These are phyloP conservation scores for Ruditapes philippinarum DNA, from an alignment of 1,140 invertebrate species.

Conservation along the genomic window DNA sequence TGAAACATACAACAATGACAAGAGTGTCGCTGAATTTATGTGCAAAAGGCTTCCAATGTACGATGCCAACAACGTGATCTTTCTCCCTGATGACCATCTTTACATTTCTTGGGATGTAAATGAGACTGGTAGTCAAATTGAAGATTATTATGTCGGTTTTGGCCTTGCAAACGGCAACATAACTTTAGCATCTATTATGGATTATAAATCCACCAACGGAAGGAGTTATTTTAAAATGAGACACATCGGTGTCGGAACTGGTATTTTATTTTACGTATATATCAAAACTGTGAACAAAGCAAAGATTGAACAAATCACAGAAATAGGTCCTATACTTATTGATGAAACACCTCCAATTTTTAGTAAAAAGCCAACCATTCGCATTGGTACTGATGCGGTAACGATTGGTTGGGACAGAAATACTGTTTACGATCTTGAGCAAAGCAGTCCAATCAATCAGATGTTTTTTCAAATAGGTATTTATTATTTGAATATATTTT, in stretches of 20 bases:
- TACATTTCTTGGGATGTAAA: constrained; percentile 35
- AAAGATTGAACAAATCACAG: constrained; percentile 41
- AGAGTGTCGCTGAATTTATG: background rate
- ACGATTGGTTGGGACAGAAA: constrained; percentile 60
- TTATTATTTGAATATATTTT: no score
- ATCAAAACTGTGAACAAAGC: constrained; percentile 73
- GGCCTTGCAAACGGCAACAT: background rate
- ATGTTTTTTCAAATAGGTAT: constrained; percentile 43
- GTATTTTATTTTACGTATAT: constrained; percentile 69
- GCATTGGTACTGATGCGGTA: constrained; percentile 22
- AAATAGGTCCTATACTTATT: constrained; percentile 74
- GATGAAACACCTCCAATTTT: constrained; percentile 72
- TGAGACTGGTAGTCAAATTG: constrained; percentile 68
- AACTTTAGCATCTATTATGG: constrained; percentile 51
- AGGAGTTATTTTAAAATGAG: constrained; percentile 23
- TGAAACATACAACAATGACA: background rate
- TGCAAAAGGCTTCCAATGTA: background rate
- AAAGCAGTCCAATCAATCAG: constrained; percentile 16
- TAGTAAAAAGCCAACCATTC: constrained; percentile 1
- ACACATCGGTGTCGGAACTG: constrained; percentile 65
- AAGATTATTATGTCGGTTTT: constrained; percentile 67
- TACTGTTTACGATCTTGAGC: constrained; percentile 69
- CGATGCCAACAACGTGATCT: constrained; percentile 13
- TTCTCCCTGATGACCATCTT: constrained; percentile 66
- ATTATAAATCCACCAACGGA: constrained; percentile 34